Base-by-base conservation (phyloP, 2,888 invertebrate species). In the Callosobruchus maculatus region DNA sequence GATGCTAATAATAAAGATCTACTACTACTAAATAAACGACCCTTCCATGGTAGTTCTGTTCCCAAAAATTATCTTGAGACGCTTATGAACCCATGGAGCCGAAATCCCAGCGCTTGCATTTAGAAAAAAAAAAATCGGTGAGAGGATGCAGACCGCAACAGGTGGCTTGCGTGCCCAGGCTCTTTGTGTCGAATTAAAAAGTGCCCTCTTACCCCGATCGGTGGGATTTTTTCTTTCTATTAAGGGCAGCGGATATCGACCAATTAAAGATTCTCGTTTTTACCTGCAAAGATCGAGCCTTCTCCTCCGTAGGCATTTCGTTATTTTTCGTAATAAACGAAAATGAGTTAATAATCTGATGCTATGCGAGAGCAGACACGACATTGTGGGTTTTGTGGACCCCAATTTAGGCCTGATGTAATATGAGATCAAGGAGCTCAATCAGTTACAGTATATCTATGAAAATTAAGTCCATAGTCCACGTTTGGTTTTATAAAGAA, bases 81-180 rank as follows among this genome's bases (percentile, higher is more conserved):
- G 49, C 49, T 18, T 1, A 7, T 49, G 49, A 0, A 1, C 13
- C 49, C 49, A 18, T 49, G 5, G 49, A 49, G 49, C 49, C 49
- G 1, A 49, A 49, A 49, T 7, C 3, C 49, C 49, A 49, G 18
- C 4, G 49, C 49, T 49, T 5, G 49, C 69, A 30, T 22, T 73
- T 73, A 69, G 67, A 71, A 74, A 71, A 74, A 71, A 70, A 71
- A 74, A 71, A 74, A 71, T 71, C 71, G 7, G 49, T 49, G 49
- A 49, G 49, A 49, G 49, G 13, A 49, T 18, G 1, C 9, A 73
- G 49, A 66, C 20, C 22, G 71, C 71, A 74, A 74, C 74, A 74
- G 74, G 74, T 74, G 74, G 74, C 67, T 74, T 71, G 74, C 74
- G 74, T 74, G 74, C 49, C 1, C 13, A 18, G 49, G 49, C 49